Base-by-base conservation (phyloP, 1,140 invertebrate genomes). In the Pinna nobilis region DNA sequence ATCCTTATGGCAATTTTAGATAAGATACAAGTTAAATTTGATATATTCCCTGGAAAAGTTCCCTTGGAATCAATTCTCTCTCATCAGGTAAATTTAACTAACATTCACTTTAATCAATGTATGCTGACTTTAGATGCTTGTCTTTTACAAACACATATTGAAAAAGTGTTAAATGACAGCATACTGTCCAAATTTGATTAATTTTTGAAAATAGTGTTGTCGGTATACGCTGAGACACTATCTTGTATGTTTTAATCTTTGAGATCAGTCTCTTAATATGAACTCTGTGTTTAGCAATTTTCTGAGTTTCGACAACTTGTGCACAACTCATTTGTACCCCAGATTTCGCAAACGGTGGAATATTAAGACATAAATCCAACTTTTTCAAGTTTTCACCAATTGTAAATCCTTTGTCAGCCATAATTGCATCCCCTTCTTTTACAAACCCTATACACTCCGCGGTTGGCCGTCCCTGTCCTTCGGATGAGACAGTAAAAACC, bases 351-450 rank as follows among this genome's bases (percentile, higher is more conserved):
- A 72, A 72, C 25, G 60, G 78, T 50, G 59, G 71, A 35, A 75
- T 78, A 70, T 77, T 80, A 13, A 77, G 37, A 18, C 13, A 0
- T 35, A 80, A 49, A 7, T 65, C 76, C 3, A 77, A 2, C 32
- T 72, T 23, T 6, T 18, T 44, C n/a, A 74, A 57, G 41, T 80
- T 75, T n/a, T 65, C 53, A 47, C 66, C 32, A 32, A 77, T 77
- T 28, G 70, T 72, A 66, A 80, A 80, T 0, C 78, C 70, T 71
- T 77, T 77, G 53, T 80, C 78, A 33, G 76, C 78, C 78, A 77
- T 77, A n/a, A 75, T 33, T 39, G 41, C 57, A 70, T 80, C 75
- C 37, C 71, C 67, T 18, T 67, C 47, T 28, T 76, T 41, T 13
- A 76, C 47, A 37, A 67, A 70, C 15, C 68, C 70, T 35, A 53